phyloP scores from a whole-genome alignment of 2,888 invertebrate genomes.

The Pycnomerus fuliginosus region DNA sequence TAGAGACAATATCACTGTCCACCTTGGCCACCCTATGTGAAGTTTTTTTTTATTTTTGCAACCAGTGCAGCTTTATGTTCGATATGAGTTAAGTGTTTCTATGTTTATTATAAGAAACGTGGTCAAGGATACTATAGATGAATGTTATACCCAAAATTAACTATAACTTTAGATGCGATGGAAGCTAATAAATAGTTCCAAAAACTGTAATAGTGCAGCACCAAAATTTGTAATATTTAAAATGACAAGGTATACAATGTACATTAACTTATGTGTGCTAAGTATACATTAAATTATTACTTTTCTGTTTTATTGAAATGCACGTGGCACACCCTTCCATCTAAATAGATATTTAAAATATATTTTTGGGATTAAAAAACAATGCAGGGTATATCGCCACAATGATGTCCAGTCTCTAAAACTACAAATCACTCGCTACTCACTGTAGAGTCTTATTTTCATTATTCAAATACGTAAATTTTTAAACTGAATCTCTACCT shows the following conservation, averaged over 20 bases:
- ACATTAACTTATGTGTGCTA: slow-evolving; percentile 47
- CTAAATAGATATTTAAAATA: too few species aligned
- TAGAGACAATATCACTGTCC: slow-evolving; percentile 1
- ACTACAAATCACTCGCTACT: too few species aligned
- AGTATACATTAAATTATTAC: slow-evolving; percentile 42
- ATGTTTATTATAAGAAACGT: slow-evolving; percentile 22
- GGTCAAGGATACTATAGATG: slow-evolving; percentile 41
- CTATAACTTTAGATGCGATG: slow-evolving; percentile 29
- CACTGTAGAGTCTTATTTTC: too few species aligned
- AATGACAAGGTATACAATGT: slow-evolving; percentile 44
- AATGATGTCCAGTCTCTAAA: too few species aligned
- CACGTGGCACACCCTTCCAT: too few species aligned
- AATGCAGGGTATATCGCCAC: too few species aligned
- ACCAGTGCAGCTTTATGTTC: slow-evolving; percentile 5
- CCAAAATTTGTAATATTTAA: slow-evolving; percentile 51
- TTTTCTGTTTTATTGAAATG: slow-evolving; percentile 34
- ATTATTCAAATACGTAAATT: too few species aligned
- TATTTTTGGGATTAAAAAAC: too few species aligned
- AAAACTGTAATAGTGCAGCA: slow-evolving; percentile 51
- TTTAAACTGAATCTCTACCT: too few species aligned
- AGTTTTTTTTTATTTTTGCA: slow-evolving; percentile 34
- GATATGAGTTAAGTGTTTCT: slow-evolving; percentile 33
- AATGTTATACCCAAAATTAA: slow-evolving; percentile 36
- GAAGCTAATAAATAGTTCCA: slow-evolving; percentile 45
- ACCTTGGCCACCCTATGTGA: slow-evolving; percentile 32